These are phyloP conservation scores for Danio jaintianensis DNA, from an alignment of 2,797 vertebrate species.

Conservation along the genomic window DNA sequence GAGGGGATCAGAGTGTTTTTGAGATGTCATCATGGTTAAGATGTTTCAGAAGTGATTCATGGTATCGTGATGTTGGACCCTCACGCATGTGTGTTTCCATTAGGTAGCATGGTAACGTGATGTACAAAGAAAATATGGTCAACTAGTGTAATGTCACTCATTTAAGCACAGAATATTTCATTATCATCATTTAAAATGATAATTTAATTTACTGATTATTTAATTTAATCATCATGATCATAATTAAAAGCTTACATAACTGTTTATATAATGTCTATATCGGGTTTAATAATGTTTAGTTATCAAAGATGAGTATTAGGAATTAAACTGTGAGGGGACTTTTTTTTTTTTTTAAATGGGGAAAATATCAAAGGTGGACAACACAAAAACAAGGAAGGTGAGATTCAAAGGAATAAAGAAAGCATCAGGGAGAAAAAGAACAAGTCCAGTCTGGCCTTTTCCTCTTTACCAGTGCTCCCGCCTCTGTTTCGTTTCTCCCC, in stretches of 20 bases:
- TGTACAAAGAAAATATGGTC: background rate
- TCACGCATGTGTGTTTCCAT: background rate
- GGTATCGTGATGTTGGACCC: background rate
- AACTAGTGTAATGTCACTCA: too few relatives aligned
- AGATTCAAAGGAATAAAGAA: background rate
- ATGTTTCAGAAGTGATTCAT: conserved; percentile 8
- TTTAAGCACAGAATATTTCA: too few relatives aligned
- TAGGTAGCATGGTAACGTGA: background rate
- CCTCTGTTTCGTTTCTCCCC: conserved; percentile 29
- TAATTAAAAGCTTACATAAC: background rate
- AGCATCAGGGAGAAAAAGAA: background rate
- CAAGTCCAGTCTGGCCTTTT: conserved; percentile 48
- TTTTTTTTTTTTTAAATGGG: too few relatives aligned
- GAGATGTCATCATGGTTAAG: background rate
- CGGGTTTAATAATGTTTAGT: too few relatives aligned
- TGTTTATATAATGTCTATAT: too few relatives aligned
- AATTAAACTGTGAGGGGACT: too few relatives aligned
- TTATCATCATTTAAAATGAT: too few relatives aligned
- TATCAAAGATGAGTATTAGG: too few relatives aligned
- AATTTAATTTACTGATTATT: too few relatives aligned
- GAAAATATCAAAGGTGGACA: background rate
- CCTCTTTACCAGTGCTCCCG: background rate
- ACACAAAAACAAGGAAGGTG: background rate
- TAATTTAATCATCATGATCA: too few relatives aligned
- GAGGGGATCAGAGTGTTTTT: conserved; percentile 1